Evolutionary conservation across 2,888 invertebrate genomes (phyloP).

Genomic region (Ormia ochracea): DNA sequence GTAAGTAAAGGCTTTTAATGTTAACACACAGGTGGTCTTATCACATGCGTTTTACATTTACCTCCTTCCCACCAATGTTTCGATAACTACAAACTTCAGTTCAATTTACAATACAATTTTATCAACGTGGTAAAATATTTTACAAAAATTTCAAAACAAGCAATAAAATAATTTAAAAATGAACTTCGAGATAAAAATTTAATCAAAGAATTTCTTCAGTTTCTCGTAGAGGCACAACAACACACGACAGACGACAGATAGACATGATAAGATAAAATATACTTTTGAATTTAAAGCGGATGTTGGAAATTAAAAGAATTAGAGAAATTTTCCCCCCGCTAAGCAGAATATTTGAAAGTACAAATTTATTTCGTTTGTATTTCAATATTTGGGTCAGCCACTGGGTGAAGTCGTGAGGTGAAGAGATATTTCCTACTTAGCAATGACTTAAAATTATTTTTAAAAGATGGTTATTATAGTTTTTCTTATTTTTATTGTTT

Average conservation of each 20-base stretch:
- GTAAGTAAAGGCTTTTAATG: too few relatives aligned
- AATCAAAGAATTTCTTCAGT: not conserved
- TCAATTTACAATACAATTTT: not conserved
- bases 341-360: slow-evolving; percentile 28
- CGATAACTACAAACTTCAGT: not conserved
- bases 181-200: not conserved
- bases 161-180: not conserved
- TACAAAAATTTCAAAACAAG: not conserved
- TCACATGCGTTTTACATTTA: too few relatives aligned
- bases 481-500: not conserved
- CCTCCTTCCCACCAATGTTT: too few relatives aligned
- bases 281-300: not conserved
- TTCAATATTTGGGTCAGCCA: slow-evolving; percentile 38
- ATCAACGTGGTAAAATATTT: not conserved
- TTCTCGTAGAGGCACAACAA: not conserved
- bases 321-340: not conserved
- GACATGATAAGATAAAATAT: slow-evolving; percentile 10
- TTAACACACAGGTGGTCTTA: too few relatives aligned
- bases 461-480: not conserved
- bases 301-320: not conserved
- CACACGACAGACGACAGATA: not conserved
- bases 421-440: slow-evolving; percentile 17
- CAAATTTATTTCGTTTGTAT: not conserved
- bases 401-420: not conserved
- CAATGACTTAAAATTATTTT: slow-evolving; percentile 14